phyloP scores from a whole-genome alignment of 1,140 invertebrate genomes.

The Xylocopa sonorina region DNA sequence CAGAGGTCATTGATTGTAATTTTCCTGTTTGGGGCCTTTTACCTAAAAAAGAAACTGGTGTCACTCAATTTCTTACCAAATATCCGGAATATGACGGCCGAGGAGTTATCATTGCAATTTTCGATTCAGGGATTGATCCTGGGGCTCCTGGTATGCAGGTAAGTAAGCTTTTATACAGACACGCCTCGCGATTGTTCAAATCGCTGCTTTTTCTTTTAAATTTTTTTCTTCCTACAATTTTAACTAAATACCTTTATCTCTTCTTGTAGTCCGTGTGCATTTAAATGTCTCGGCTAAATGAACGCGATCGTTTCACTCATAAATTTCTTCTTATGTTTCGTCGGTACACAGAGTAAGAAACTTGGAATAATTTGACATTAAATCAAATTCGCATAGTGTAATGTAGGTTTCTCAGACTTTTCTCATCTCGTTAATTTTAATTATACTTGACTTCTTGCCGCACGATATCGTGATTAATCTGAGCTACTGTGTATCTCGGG shows the following conservation, averaged over 20 bases:
- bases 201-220: not conserved
- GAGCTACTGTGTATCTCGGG: not conserved
- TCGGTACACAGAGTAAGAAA: not conserved
- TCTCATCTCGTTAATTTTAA: not conserved
- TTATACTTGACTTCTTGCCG: not conserved
- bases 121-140: constrained; percentile 99
- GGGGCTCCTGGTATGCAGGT: constrained; percentile 96
- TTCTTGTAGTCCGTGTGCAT: not conserved
- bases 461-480: not conserved
- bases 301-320: not conserved
- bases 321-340: constrained; percentile 4
- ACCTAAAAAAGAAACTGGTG: constrained; percentile 98
- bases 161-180: constrained; percentile 72
- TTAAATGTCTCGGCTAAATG: not conserved
- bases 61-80: constrained; percentile 93
- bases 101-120: constrained; percentile 95
- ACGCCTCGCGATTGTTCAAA: constrained; percentile 50
- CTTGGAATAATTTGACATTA: constrained; percentile 3
- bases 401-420: not conserved
- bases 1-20: constrained; percentile 87
- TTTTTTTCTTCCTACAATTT: not conserved
- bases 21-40: constrained; percentile 92
- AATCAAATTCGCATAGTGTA: not conserved
- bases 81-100: constrained; percentile 97
- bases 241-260: not conserved